Base-by-base conservation (phyloP, 2,797 vertebrate species). In the Xenops minutus region DNA sequence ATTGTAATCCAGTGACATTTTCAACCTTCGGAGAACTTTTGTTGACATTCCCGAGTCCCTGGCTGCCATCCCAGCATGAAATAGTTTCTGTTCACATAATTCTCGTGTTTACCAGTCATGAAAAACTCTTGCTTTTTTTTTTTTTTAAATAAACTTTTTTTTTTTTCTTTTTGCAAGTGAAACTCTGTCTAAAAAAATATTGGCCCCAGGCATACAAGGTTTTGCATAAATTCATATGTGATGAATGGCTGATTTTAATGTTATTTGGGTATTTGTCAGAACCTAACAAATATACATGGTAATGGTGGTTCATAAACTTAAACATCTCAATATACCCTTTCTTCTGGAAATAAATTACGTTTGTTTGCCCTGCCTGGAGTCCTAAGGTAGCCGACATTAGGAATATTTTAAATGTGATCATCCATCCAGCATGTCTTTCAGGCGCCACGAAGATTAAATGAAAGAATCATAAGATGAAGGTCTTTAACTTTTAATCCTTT, bases 381-480 rank as follows among this genome's bases (percentile, higher is more conserved):
- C 98, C 97, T 97, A 98, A 98, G 97, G 97, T 98, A 98, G 97
- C 98, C 97, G 98, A 98, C 98, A 98, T 98, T 98, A 98, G 98
- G 98, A 98, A 98, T 98, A 98, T 98, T 98, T 98, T 98, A 98
- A 98, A 98, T 98, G 98, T 98, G 98, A 98, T 98, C 98, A 98
- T 98, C 98, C 98, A 98, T 98, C 98, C 98, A 98, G 98, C 97
- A 97, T 98, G 98, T 98, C 98, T 98, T 98, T 98, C 98, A 98
- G 98, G 98, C 98, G 98, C 98, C 98, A 98, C 97, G 97, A 98
- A 98, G 98, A 99, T 99, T 99, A 99, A 98, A 99, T 98, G 98
- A 98, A 98, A 98, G 98, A 98, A 98, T 98, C 98, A 98, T 98
- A 98, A 98, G 98, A 98, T 98, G 98, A 98, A 98, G 98, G 98